phyloP scores from a whole-genome alignment of 2,797 vertebrate genomes.

The Numenius phaeopus region DNA sequence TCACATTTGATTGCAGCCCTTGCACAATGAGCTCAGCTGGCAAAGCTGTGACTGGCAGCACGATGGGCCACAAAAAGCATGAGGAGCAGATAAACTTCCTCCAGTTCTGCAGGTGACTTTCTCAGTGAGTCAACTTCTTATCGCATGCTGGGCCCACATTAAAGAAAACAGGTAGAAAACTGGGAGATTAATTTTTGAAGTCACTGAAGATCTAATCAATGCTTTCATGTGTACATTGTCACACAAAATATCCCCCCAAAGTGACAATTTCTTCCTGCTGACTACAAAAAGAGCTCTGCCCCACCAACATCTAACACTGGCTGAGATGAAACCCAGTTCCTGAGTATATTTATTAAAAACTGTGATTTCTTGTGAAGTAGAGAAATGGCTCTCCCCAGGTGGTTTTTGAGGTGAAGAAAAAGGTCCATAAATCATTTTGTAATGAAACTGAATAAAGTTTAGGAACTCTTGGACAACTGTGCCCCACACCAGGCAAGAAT shows the following conservation, averaged over 20 bases:
- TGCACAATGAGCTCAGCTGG: not conserved
- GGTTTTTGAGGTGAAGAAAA: not conserved
- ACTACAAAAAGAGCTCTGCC: not conserved
- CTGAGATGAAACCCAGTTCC: not conserved
- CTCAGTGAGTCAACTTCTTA: not conserved
- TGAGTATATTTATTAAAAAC: not conserved
- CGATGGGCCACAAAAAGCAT: not conserved
- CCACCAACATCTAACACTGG: not conserved
- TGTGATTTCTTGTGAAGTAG: not conserved
- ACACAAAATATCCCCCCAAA: not conserved
- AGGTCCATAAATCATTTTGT: not conserved
- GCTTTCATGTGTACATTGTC: not conserved
- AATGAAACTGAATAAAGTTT: not conserved
- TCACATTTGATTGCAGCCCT: not conserved
- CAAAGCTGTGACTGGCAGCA: not conserved
- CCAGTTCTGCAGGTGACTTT: not conserved
- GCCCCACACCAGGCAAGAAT: not conserved
- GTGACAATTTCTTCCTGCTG: not conserved
- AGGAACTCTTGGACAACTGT: not conserved
- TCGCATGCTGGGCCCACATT: rapidly evolving
- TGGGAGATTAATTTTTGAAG: not conserved
- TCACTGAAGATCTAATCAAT: no score
- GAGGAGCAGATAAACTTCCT: not conserved
- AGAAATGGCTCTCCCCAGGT: not conserved
- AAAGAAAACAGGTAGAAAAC: not conserved